A percentile compares a stretch with the other conserved stretches of the same genome.
These are phyloP conservation scores for Rhinopithecus roxellana DNA, from an alignment of 2,113 vertebrate genomes.

Conservation along the genomic window DNA sequence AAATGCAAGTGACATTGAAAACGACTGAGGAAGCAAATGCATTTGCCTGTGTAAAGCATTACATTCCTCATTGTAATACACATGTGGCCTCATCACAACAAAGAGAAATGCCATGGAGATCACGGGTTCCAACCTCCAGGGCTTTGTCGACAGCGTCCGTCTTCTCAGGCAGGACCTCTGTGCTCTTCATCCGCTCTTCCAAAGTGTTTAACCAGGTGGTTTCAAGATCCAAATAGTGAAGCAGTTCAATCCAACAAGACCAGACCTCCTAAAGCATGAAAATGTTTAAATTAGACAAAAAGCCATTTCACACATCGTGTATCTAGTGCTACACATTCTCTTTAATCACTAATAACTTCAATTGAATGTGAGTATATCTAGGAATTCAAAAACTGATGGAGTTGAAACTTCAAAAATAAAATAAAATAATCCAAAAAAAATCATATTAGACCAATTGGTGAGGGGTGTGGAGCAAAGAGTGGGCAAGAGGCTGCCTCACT, in stretches of 20 bases:
- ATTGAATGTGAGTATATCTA: neutral
- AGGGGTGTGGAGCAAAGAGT: neutral
- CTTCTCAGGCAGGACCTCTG: conserved; percentile 89
- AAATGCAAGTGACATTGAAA: neutral
- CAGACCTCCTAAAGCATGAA: conserved; percentile 91
- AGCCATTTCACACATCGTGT: accelerated
- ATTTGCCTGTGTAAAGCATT: accelerated
- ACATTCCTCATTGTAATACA: neutral
- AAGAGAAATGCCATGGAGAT: neutral
- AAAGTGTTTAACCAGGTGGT: conserved; percentile 91
- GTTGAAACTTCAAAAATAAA: neutral
- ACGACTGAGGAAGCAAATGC: neutral
- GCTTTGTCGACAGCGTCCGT: conserved; percentile 87
- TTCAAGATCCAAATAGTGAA: conserved; percentile 96
- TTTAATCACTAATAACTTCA: neutral
- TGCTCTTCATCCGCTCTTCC: conserved; percentile 89
- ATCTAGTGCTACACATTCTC: neutral
- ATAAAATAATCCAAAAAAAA: neutral
- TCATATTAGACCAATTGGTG: neutral
- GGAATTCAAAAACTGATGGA: neutral
- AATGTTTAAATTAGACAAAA: neutral
- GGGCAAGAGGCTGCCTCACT: neutral
- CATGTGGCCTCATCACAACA: accelerated
- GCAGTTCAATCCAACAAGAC: conserved; percentile 98
- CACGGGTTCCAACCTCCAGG: conserved; percentile 88